Evolutionary conservation across 2,888 invertebrate genomes (phyloP), one percentile per base, ranked within the genome.

Genomic region (Drosophila paranaensis): DNA sequence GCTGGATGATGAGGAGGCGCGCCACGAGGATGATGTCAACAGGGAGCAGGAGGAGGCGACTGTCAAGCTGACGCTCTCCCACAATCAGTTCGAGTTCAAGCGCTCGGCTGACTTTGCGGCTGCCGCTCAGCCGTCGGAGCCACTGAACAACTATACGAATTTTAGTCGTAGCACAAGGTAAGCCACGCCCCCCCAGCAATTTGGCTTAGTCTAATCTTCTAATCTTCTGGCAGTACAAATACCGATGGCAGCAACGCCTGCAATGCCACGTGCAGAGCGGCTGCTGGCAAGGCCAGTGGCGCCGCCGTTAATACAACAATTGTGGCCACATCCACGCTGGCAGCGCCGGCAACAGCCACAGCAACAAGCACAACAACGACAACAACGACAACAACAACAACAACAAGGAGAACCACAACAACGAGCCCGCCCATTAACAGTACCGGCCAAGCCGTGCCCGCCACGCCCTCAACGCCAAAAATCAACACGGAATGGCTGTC

Each of bases 131-230:
- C 53, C 61, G 5, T 4, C 58, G 6, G 67, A 71, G 46, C 71
- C 68, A 48, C 45, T 87, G 4, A 89, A 77, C 66, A 90, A 91
- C 66, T 90, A 84, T 68, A 89, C 89, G 42, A 91, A 91, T 78
- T 87, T 81, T 61, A 91, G 83, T 77, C 73, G 69, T 35, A 80
- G 58, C 43, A 71, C 68, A 51, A 77, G 81, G 88, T 85, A 48
- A 65, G 75, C 10, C 14, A n/a, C n/a, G n/a, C 3, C 48, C 0
- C 8, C 6, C 6, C 30, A 20, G 20, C 20, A 10, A 50, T 35
- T 6, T 6, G 3, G 3, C 25, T 6, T 25, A 45, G 10, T 13
- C 33, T 55, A 45, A 33, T 25, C 6, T 14, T 16, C 8, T 2
- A 10, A 9, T 20, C 39, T 33, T 33, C 6, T 30, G 30, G 25